Evolutionary conservation across 2,888 invertebrate species (phyloP), one percentile per base, ranked within the genome.

Genomic region (Drosophila antonietae): DNA sequence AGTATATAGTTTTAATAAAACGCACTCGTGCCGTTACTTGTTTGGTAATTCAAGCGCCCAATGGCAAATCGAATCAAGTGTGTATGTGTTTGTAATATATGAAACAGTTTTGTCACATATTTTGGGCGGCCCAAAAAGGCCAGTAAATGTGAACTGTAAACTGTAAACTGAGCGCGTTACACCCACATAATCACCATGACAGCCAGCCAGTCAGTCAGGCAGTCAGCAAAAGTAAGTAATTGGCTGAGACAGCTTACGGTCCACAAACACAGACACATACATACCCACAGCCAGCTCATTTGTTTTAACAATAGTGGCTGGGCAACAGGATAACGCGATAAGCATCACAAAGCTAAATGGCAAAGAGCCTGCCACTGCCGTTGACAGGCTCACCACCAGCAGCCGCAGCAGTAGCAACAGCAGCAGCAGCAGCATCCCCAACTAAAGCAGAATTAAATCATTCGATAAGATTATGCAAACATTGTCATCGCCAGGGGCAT

Each of bases 391-490:
- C 41, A 35, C 18, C 62, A 68, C 52, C 49, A 44, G 31, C 43
- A 35, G 35, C 47, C 44, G 69, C 18, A 61, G 71, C 64, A 68
- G 65, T 49, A 68, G 71, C 28, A 28, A 28, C 28, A 28, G 20
- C 20, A n/a, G n/a, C n/a, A n/a, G 3, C 73, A 58, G 64, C 62
- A 70, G 51, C 57, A 41, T 15, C 60, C n/a, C 3, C 28, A 51
- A 28, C 28, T 28, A 28, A 28, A 28, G 43, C 33, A 14, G 85
- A 89, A 85, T 89, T 85, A 89, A 88, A 89, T 85, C 84, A 89
- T 85, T 89, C 83, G 90, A 88, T 85, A 85, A 85, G 84, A 89
- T 85, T 88, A 88, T 79, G 89, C 88, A 79, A 72, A 75, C 68
- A 83, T 57, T 86, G 74, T 69, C 68, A 55, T 47, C 39, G 72